Evolutionary conservation across 2,888 invertebrate species (phyloP).

Genomic region (Drosophila parthenogenetica): DNA sequence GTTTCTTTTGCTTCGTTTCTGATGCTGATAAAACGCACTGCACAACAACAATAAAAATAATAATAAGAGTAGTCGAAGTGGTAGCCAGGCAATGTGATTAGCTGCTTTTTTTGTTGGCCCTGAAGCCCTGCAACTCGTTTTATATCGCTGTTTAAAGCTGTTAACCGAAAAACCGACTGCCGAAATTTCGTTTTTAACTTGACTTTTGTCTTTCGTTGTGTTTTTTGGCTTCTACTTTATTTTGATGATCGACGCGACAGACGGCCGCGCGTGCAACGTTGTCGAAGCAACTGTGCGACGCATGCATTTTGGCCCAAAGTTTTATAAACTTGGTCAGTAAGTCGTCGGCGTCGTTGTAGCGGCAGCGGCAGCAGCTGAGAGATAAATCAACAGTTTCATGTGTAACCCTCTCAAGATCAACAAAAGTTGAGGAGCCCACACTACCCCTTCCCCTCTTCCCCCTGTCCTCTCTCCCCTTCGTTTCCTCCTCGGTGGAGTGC

Average conservation of each 20-base stretch:
- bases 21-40: conserved; percentile 73
- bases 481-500: conserved; percentile 17
- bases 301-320: conserved; percentile 78
- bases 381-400: conserved; percentile 74
- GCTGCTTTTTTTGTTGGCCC: conserved; percentile 47
- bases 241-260: conserved; percentile 40
- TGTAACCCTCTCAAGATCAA: conserved; percentile 71
- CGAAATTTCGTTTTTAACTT: conserved; percentile 56
- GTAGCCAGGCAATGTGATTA: conserved; percentile 4
- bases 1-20: conserved; percentile 45
- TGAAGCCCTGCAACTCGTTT: conserved; percentile 73
- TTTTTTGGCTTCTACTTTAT: conserved; percentile 29
- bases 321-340: conserved; percentile 81
- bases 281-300: conserved; percentile 77
- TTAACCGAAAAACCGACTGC: conserved; percentile 33
- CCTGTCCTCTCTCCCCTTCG: background rate
- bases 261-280: conserved; percentile 73
- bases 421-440: conserved; percentile 43
- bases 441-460: conserved; percentile 4
- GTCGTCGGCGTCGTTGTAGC: conserved; percentile 29
- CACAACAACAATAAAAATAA: conserved; percentile 52
- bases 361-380: conserved; percentile 53
- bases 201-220: conserved; percentile 21
- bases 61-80: background rate
- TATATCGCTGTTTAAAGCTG: conserved; percentile 43